Evolutionary conservation across 2,888 invertebrate species (phyloP).

Genomic region (Oxytorus armatus): DNA sequence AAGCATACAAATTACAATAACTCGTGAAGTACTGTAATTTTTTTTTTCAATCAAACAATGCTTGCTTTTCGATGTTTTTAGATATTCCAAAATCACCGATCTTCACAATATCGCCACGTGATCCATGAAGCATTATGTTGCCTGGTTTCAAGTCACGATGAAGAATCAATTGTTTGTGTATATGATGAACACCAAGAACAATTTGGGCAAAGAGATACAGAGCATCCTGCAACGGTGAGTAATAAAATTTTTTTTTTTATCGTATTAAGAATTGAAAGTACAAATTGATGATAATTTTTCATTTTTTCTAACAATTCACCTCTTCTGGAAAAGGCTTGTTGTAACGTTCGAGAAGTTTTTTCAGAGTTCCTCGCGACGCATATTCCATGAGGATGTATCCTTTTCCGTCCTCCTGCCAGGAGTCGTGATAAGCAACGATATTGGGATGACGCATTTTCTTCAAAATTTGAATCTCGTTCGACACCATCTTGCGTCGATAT

Average conservation of each 20-base stretch:
- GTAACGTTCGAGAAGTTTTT: slow-evolving; percentile 88
- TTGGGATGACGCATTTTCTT: slow-evolving; percentile 81
- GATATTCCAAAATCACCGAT: slow-evolving; percentile 95
- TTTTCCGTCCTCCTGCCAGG: slow-evolving; percentile 77
- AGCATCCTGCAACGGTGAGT: slow-evolving; percentile 73
- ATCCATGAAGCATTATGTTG: slow-evolving; percentile 92
- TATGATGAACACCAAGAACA: slow-evolving; percentile 91
- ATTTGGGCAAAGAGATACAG: slow-evolving; percentile 88
- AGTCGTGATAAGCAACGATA: slow-evolving; percentile 79
- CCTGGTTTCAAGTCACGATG: slow-evolving; percentile 94
- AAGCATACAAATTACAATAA: background rate
- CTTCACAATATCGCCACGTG: slow-evolving; percentile 89
- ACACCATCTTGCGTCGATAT: slow-evolving; percentile 72
- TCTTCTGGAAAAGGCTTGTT: slow-evolving; percentile 75
- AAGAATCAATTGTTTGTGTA: slow-evolving; percentile 91
- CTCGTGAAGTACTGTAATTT: background rate
- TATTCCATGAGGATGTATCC: slow-evolving; percentile 93
- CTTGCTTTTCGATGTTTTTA: slow-evolving; percentile 85
- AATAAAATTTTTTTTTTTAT: too few relatives aligned
- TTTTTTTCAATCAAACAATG: slow-evolving; percentile 6
- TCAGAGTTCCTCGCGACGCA: slow-evolving; percentile 91
- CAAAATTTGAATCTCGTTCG: slow-evolving; percentile 77
- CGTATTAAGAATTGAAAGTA: background rate
- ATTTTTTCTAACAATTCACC: slow-evolving; percentile 67
- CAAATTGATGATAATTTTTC: background rate